A percentile compares a stretch with the other conserved stretches of the same genome.
Evolutionary conservation across 2,797 vertebrate species (phyloP).

Genomic region (Triplophysa yarkandensis): DNA sequence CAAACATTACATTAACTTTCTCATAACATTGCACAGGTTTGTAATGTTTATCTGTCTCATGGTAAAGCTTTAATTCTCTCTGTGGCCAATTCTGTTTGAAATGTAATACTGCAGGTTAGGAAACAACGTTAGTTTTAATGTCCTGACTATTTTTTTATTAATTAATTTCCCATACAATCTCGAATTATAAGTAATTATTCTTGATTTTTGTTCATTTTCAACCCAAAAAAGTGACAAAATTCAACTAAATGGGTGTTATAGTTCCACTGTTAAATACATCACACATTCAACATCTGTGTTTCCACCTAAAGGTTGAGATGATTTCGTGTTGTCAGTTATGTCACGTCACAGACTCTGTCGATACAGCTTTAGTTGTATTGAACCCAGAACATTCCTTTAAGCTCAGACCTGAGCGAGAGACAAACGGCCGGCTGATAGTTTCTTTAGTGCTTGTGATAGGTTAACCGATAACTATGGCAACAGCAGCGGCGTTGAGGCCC

Average conservation of each 20-base stretch:
- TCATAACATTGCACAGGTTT: background rate
- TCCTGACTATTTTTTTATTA: too few relatives aligned
- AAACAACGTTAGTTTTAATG: too few relatives aligned
- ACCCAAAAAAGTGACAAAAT: too few relatives aligned
- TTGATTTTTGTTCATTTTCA: too few relatives aligned
- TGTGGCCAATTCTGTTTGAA: too few relatives aligned
- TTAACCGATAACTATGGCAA: conserved; percentile 78
- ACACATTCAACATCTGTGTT: background rate
- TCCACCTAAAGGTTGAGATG: background rate
- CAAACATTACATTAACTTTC: background rate
- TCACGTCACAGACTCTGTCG: background rate
- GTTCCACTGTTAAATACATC: background rate
- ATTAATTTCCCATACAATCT: too few relatives aligned
- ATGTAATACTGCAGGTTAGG: too few relatives aligned
- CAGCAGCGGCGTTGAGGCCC: conserved; percentile 68
- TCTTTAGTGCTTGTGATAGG: conserved; percentile 71
- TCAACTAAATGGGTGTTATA: too few relatives aligned
- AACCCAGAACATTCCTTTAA: conserved; percentile 4
- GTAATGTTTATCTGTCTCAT: too few relatives aligned
- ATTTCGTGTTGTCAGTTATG: background rate
- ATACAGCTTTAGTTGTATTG: background rate
- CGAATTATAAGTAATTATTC: too few relatives aligned
- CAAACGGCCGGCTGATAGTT: conserved; percentile 57
- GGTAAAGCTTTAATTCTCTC: too few relatives aligned
- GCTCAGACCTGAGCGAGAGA: conserved; percentile 50